These are phyloP conservation scores for Enteromius paludinosus DNA, from an alignment of 2,797 vertebrate species.

Conservation along the genomic window DNA sequence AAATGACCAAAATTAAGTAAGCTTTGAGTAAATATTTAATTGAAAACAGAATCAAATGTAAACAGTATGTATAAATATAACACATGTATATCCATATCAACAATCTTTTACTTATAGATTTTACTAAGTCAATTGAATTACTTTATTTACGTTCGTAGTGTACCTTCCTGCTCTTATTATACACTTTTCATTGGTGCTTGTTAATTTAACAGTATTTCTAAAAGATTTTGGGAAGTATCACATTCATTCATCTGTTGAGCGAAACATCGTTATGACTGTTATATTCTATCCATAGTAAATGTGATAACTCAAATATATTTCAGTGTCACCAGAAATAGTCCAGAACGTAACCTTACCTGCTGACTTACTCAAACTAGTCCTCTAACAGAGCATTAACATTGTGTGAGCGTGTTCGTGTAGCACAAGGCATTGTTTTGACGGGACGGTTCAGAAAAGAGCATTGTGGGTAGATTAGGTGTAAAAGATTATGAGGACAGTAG, in stretches of 20 bases:
- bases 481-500: not conserved
- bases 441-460: not conserved
- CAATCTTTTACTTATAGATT: not conserved
- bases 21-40: no score
- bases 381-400: not conserved
- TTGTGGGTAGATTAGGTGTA: constrained; percentile 23
- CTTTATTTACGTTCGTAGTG: not conserved
- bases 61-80: no score
- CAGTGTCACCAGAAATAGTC: no score
- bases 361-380: not conserved
- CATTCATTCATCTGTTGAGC: not conserved
- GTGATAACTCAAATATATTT: not conserved
- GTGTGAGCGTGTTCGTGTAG: not conserved
- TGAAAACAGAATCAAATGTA: not conserved
- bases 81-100: not conserved
- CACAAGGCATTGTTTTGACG: not conserved
- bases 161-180: not conserved
- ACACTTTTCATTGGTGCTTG: not conserved
- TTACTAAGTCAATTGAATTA: not conserved
- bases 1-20: not conserved
- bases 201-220: not conserved
- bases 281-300: not conserved
- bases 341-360: not conserved
- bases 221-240: not conserved
- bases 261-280: not conserved